A percentile compares a stretch with the other conserved stretches of the same genome.
These are phyloP conservation scores for Ephydatia muelleri DNA, from an alignment of 37 sponge, comb jelly and placozoan species.

Conservation along the genomic window DNA sequence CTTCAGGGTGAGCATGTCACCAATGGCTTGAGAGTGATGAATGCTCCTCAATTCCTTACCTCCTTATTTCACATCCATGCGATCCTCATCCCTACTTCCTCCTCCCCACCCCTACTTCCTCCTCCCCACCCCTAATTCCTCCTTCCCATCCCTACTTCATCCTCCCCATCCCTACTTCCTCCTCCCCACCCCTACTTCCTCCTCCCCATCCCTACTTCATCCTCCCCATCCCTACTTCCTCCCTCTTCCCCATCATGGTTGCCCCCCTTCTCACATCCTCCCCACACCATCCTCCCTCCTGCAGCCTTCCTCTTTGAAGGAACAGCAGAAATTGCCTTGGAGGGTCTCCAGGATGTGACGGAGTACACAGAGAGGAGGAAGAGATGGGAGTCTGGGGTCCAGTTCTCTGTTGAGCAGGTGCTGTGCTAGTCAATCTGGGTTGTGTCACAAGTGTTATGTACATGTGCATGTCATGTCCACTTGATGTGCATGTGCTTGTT, in stretches of 20 bases:
- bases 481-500: neutral
- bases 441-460: neutral
- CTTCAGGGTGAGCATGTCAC: slow-evolving; percentile 43
- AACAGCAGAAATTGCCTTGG: slow-evolving; percentile 62
- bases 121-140: neutral
- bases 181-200: too few relatives aligned
- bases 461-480: neutral
- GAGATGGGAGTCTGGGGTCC: slow-evolving; percentile 51
- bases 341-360: slow-evolving; percentile 35
- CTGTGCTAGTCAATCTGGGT: neutral
- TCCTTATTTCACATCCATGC: neutral
- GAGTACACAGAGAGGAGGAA: slow-evolving; percentile 34
- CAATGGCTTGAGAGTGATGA: neutral
- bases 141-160: too few relatives aligned
- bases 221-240: too few relatives aligned
- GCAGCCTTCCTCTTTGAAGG: slow-evolving; percentile 60
- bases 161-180: too few relatives aligned
- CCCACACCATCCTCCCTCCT: neutral
- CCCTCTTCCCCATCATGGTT: too few relatives aligned
- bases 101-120: neutral
- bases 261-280: too few relatives aligned
- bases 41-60: neutral
- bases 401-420: slow-evolving; percentile 69
- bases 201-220: too few relatives aligned
- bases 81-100: neutral